phyloP scores from a whole-genome alignment of 2,797 vertebrate genomes.

The Nasua narica region DNA sequence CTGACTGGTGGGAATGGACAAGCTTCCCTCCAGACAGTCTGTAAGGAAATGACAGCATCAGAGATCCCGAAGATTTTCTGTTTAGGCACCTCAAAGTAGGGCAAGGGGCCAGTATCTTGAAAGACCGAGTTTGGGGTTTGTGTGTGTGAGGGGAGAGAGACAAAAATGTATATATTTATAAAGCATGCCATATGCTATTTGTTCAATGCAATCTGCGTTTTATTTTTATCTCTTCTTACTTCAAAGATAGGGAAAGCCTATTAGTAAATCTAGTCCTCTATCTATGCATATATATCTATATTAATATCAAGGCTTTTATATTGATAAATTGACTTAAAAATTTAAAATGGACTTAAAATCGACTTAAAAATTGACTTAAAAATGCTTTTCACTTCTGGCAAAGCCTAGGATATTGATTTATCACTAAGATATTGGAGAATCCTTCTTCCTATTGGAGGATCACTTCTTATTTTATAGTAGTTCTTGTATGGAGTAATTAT shows the following conservation, averaged over 20 bases:
- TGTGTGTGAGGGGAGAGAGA: slow-evolving; percentile 23
- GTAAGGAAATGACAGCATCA: slow-evolving; percentile 6
- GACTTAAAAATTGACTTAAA: not conserved
- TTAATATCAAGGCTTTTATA: slow-evolving; percentile 2
- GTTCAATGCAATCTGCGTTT: slow-evolving; percentile 50
- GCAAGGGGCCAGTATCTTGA: slow-evolving; percentile 39
- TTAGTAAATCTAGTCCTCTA: slow-evolving; percentile 26
- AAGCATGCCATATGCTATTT: slow-evolving; percentile 49
- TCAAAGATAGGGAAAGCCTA: slow-evolving; percentile 27
- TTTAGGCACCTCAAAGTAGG: not conserved
- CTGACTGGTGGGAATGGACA: not conserved
- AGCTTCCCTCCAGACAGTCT: not conserved
- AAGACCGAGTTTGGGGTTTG: not conserved
- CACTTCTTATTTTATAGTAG: not conserved
- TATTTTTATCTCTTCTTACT: slow-evolving; percentile 58
- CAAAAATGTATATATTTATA: slow-evolving; percentile 54
- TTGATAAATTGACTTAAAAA: slow-evolving; percentile 15
- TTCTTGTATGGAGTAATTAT: not conserved
- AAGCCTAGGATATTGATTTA: not conserved
- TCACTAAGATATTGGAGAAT: not conserved
- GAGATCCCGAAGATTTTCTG: not conserved
- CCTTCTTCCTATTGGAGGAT: not conserved
- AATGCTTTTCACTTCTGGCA: slow-evolving; percentile 21
- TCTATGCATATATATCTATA: not conserved
- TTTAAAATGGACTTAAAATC: not conserved